phyloP scores from a whole-genome alignment of 2,888 invertebrate genomes.

The Dolichopus griseipennis region DNA sequence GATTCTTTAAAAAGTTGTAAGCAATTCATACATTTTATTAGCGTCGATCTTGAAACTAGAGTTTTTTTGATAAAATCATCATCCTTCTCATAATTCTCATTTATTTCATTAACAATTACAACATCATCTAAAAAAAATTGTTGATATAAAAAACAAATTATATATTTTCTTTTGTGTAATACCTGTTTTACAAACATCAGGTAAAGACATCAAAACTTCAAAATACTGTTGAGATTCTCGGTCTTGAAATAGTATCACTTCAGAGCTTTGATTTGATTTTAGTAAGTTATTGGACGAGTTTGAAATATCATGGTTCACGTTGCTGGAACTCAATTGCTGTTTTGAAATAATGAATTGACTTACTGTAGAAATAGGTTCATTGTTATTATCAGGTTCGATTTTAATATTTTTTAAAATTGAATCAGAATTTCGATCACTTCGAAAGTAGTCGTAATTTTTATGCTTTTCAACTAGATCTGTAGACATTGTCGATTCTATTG shows the following conservation, averaged over 20 bases:
- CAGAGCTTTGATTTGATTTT: neutral
- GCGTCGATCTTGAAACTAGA: neutral
- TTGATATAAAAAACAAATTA: too few species aligned
- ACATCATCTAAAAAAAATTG: neutral
- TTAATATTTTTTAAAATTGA: neutral
- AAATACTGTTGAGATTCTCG: constrained; percentile 14
- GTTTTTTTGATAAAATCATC: neutral
- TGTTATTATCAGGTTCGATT: neutral
- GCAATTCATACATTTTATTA: constrained; percentile 35
- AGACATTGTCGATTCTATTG: too few species aligned
- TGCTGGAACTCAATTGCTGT: neutral
- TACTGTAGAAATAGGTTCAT: neutral
- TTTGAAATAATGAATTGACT: neutral
- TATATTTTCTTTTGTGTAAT: too few species aligned
- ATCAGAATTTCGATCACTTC: too few species aligned
- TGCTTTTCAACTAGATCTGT: too few species aligned
- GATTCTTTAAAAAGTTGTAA: constrained; percentile 28
- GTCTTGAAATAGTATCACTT: neutral
- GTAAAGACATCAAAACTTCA: constrained; percentile 8
- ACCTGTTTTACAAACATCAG: neutral
- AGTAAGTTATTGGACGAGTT: neutral
- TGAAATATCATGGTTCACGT: too few species aligned
- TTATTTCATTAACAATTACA: neutral
- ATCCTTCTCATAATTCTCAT: neutral
- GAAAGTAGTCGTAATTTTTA: too few species aligned